Evolutionary conservation across 92 coral and sea anemone genomes (phyloP), one percentile per base, ranked within the genome.

Genomic region (Zoanthus sociatus): DNA sequence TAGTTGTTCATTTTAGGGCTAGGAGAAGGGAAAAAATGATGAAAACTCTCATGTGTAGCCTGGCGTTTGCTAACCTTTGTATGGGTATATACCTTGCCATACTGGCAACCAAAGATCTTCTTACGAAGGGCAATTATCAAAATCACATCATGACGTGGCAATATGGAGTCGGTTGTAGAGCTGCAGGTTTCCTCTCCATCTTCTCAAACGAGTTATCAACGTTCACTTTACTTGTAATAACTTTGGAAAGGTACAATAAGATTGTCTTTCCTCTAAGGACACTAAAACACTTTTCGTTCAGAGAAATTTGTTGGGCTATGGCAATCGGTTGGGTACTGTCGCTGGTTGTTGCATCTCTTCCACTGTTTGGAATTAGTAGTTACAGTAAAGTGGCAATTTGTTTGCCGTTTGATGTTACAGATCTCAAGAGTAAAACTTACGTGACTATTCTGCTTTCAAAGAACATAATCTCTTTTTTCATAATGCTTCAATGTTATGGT

Each of bases 301-400:
- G 91, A 48, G 94, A 96, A 72, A 78, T 92, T 5, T 61, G 76
- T 26, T 54, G 42, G 2, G 79, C 90, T 21, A 87, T 93, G 70
- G 83, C 78, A 12, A 12, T 91, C 13, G 96, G 98, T 6, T 95
- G 94, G 94, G 47, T 78, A 0, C 86, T 94, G 50, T 90, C 98
- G 20, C 31, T 95, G 42, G 84, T 83, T 46, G 44, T 93, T 83
- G 98, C 98, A 12, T 17, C 71, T 8, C 90, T 96, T 3, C 98
- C 98, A 4, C 67, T 94, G 47, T 21, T 89, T 37, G 89, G 88
- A 73, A 54, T 96, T 60, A 96, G 98, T 74, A 89, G 94, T 9
- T 96, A 96, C 32, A 60, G 88, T n/a, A 71, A 91, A 84, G 98
- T 96, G 56, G 98, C 98, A 33, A 93, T 96, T 17, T 96, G 98